Base-by-base conservation (phyloP, 2,113 vertebrate genomes). In the Serilophus lunatus region DNA sequence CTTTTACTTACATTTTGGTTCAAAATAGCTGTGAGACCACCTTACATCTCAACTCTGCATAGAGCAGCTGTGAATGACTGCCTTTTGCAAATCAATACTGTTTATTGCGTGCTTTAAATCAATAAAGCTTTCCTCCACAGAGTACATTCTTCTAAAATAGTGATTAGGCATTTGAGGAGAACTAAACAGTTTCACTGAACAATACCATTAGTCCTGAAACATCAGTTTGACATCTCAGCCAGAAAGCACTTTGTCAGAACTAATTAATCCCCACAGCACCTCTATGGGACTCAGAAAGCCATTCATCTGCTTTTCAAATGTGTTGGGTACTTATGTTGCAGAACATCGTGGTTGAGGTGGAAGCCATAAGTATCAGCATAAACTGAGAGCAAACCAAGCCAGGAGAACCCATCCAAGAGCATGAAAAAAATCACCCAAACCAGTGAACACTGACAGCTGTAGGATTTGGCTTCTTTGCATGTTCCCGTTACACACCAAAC, bases 251-350 rank as follows among this genome's bases (percentile, higher is more conserved):
- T 96, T 78, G 82, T 96, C 89, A 97, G 84, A 93, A 92, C 65
- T 92, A 97, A 95, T 95, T 96, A 96, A 95, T 96, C 95, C 91
- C 91, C 90, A 92, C 86, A 87, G 94, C 74, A 91, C 70, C 94
- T 91, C 77, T 45, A 2, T 29, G 68, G 92, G 65, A 95, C 22
- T 57, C 70, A 84, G 77, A 91, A 86, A 60, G 56, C 86, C 94
- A 95, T 93, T 95, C 49, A 93, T 97, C 91, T 84, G 77, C 57
- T 89, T 93, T 91, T 84, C 19, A 92, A 88, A 91, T 68, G 65
- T 69, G 77, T 81, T 85, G 77, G 91, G 86, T 93, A 92, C 59
- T 95, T 89, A 63, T n/a, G 70, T 45, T 82, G 77, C 61, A 89
- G 76, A 96, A 90, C 78, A 68, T 82, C 1, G 4, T 82, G 93